phyloP scores from a whole-genome alignment of 2,113 vertebrate species.

The Puntigrus tetrazona region DNA sequence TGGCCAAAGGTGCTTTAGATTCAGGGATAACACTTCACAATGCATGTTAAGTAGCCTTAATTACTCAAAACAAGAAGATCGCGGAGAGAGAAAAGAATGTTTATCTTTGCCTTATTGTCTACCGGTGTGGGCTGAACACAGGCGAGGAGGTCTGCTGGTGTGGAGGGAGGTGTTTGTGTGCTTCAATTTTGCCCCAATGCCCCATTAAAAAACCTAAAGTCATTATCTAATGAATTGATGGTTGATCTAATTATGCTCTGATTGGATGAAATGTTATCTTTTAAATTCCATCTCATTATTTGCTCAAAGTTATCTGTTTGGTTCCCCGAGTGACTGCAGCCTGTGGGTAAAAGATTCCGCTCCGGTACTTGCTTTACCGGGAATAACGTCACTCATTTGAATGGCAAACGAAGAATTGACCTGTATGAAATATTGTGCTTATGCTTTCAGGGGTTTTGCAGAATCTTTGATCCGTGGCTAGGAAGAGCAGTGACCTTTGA shows the following conservation, averaged over 20 bases:
- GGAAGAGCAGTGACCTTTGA: background rate
- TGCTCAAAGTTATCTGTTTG: constrained; percentile 38
- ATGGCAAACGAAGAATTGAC: constrained; percentile 32
- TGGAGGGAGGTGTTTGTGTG: background rate
- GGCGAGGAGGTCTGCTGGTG: constrained; percentile 38
- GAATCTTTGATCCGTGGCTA: constrained; percentile 1
- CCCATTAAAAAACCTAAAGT: constrained; percentile 57
- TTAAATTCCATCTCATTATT: constrained; percentile 42
- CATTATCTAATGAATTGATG: constrained; percentile 65
- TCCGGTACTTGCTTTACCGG: constrained; percentile 31
- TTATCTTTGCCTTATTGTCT: constrained; percentile 64
- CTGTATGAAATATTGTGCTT: constrained; percentile 13
- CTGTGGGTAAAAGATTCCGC: constrained; percentile 9
- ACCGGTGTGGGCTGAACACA: constrained; percentile 41
- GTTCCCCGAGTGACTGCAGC: constrained; percentile 9
- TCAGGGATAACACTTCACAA: constrained; percentile 64
- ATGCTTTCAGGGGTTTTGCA: background rate
- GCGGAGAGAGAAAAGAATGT: constrained; percentile 63
- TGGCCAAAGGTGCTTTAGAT: constrained; percentile 72
- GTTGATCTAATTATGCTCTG: constrained; percentile 76
- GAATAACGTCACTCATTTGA: constrained; percentile 2
- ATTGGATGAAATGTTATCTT: constrained; percentile 67
- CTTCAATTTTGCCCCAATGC: constrained; percentile 53
- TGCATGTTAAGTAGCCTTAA: constrained; percentile 70
- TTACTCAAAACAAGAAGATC: constrained; percentile 68